Base-by-base conservation (phyloP, 2,888 invertebrate genomes). In the Caenorhabditis drosophilae region DNA sequence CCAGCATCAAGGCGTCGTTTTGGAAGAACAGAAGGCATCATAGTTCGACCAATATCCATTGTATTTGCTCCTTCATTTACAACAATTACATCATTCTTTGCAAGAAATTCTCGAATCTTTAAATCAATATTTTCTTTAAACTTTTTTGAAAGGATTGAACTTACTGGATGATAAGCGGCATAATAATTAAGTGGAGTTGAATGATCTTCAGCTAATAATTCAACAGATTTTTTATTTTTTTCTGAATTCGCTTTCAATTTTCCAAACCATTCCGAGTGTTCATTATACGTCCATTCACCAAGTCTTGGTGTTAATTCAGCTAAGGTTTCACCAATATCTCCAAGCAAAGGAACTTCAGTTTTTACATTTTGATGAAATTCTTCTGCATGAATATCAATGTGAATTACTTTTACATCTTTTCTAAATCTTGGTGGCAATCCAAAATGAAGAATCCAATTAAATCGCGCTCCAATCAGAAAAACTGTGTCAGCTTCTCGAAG, bases 381-480 rank as follows among this genome's bases (percentile, higher is more conserved):
- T 85, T 96, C 96, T 0, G 93, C 89, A 55, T 87, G 88, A 52
- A 94, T 87, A 83, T 96, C 96, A 42, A 93, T 89, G 89, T 93
- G 95, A 77, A 96, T 91, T 68, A 96, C 86, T 86, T 93, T 92
- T 4, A 92, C 92, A 81, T 91, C 87, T 0, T 89, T 87, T 18
- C 89, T 88, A 85, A 90, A 96, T 38, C 96, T 87, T 1, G 95
- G 96, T 18, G 91, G 86, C 54, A 90, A 89, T 1, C 96, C 96
- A 86, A 96, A 97, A 86, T 97, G 96, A 66, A 97, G 87, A 86
- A 97, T 96, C 97, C 97, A 97, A 86, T 97, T 97, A 18, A 96
- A 87, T 36, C 96, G 87, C 0, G 95, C 96, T 0, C 96, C 96
- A 36, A 94, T 85, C 48, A 95, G 85, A 2, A 97, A 80, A 2